Percentiles rank a stretch among this genome's conserved stretches.
Evolutionary conservation across 2,797 vertebrate genomes (phyloP).

Genomic region (Onychomys torridus): DNA sequence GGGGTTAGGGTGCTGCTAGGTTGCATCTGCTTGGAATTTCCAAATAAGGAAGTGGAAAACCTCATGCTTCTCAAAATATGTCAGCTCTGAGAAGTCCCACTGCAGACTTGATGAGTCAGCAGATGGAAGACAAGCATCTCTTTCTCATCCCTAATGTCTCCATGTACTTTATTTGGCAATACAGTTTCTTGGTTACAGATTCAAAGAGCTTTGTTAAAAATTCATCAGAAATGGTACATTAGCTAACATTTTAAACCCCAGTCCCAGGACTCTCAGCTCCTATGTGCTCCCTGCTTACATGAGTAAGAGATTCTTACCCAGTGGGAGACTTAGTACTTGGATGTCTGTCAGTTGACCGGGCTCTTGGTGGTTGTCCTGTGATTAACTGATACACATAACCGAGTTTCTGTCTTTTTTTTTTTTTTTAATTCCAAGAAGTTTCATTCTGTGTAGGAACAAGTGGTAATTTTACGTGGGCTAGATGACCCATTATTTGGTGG

Average conservation of each 20-base stretch:
- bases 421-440: not conserved
- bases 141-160: conserved; percentile 29
- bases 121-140: not conserved
- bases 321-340: not conserved
- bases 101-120: conserved; percentile 3
- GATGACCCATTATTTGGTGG: not conserved
- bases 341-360: not conserved
- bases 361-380: not conserved
- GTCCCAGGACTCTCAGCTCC: not conserved
- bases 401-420: not conserved
- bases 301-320: not conserved
- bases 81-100: not conserved
- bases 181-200: not conserved
- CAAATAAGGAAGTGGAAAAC: conserved; percentile 59
- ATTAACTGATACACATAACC: not conserved
- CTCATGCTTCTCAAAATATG: conserved; percentile 20
- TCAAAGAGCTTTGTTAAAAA: conserved; percentile 46
- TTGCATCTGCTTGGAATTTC: conserved; percentile 57
- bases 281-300: not conserved
- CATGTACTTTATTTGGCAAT: not conserved
- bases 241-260: not conserved
- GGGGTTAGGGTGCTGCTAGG: not conserved
- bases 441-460: not conserved
- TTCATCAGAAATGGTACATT: conserved; percentile 26
- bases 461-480: not conserved